Percentiles rank a stretch among this genome's conserved stretches.
These are phyloP conservation scores for Labroides dimidiatus DNA, from an alignment of 2,797 vertebrate species.

Conservation along the genomic window DNA sequence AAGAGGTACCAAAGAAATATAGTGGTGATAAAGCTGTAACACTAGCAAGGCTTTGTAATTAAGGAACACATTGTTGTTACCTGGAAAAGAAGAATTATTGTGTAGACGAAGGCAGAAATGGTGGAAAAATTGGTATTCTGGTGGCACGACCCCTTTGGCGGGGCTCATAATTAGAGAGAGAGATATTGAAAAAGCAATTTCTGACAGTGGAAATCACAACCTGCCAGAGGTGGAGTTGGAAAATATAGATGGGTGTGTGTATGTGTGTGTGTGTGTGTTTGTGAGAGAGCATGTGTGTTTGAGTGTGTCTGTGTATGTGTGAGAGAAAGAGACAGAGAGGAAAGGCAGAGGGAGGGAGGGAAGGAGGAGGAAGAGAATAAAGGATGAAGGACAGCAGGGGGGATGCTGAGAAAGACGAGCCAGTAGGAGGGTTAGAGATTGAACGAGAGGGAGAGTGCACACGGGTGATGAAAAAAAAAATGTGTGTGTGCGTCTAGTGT, in stretches of 20 bases:
- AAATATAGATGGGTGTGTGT: slow-evolving; percentile 78
- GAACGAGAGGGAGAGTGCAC: slow-evolving; percentile 74
- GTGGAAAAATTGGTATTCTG: slow-evolving; percentile 85
- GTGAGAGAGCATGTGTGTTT: slow-evolving; percentile 31
- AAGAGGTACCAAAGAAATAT: slow-evolving; percentile 12
- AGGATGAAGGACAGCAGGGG: slow-evolving; percentile 81
- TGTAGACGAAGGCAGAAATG: slow-evolving; percentile 53
- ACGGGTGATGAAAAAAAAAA: slow-evolving; percentile 55
- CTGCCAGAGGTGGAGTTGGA: slow-evolving; percentile 85
- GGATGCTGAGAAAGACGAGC: slow-evolving; percentile 80
- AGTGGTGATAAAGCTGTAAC: slow-evolving; percentile 13
- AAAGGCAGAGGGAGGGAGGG: slow-evolving; percentile 39
- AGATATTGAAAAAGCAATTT: slow-evolving; percentile 90
- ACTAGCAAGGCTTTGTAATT: slow-evolving; percentile 18
- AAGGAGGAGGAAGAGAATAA: slow-evolving; percentile 74
- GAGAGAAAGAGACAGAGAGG: slow-evolving; percentile 50
- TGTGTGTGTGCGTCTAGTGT: slow-evolving; percentile 15
- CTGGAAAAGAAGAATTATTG: slow-evolving; percentile 62
- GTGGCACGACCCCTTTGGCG: slow-evolving; percentile 84
- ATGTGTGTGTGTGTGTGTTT: slow-evolving; percentile 32
- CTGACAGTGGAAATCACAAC: slow-evolving; percentile 87
- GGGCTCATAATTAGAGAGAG: slow-evolving; percentile 87
- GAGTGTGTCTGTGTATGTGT: slow-evolving; percentile 6
- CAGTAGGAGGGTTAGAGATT: slow-evolving; percentile 77
- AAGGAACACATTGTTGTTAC: slow-evolving; percentile 53